phyloP scores from a whole-genome alignment of 1,140 invertebrate species.

The Eulimnadia texana region DNA sequence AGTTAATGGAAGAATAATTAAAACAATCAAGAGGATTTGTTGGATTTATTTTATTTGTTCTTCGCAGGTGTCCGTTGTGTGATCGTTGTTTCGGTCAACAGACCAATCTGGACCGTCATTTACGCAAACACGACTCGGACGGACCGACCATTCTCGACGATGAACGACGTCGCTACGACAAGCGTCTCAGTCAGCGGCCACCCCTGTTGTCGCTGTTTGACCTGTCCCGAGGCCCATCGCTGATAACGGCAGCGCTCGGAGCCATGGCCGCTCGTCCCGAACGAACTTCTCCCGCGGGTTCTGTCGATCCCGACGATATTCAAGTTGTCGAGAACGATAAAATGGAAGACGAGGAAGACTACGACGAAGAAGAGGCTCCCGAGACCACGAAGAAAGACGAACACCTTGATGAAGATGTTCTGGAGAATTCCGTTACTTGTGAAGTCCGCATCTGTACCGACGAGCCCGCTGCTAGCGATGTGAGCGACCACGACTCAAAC shows the following conservation, averaged over 20 bases:
- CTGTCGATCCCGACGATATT: not conserved
- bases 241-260: not conserved
- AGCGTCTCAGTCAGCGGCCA: not conserved
- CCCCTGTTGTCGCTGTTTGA: not conserved
- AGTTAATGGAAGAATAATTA: no score
- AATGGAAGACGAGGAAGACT: not conserved
- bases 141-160: slow-evolving; percentile 56
- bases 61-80: slow-evolving; percentile 55
- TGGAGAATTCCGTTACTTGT: not conserved
- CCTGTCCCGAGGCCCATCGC: not conserved
- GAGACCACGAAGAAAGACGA: not conserved
- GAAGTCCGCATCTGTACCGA: not conserved
- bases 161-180: slow-evolving; percentile 20
- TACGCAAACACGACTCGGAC: slow-evolving; percentile 95
- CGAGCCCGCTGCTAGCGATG: not conserved
- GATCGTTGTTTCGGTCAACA: slow-evolving; percentile 94
- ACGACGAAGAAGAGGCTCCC: not conserved
- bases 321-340: not conserved
- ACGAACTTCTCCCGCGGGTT: not conserved
- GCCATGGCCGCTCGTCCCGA: not conserved
- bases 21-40: no score
- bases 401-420: not conserved
- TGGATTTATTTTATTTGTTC: no score
- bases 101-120: slow-evolving; percentile 90
- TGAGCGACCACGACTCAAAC: not conserved